Percentiles rank a stretch among this genome's conserved stretches.
Evolutionary conservation across 2,113 vertebrate species (phyloP).

Genomic region (Noctilio leporinus): DNA sequence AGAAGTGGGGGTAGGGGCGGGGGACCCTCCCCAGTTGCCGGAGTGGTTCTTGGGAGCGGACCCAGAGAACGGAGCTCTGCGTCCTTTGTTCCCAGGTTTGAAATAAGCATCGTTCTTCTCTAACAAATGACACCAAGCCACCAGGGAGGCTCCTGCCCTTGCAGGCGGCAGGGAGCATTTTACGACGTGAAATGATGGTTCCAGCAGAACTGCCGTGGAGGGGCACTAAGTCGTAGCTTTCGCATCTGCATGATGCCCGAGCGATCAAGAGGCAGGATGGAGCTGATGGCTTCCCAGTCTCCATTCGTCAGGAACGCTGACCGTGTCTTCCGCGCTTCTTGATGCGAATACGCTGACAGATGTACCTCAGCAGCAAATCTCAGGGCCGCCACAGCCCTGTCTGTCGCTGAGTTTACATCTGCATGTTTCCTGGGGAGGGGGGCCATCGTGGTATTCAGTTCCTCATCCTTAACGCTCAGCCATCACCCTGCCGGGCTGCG

Average conservation of each 20-base stretch:
- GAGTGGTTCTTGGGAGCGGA: not conserved
- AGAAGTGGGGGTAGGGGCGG: not conserved
- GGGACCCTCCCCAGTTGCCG: not conserved
- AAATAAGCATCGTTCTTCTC: slow-evolving; percentile 31
- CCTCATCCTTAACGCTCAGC: not conserved
- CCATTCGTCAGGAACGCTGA: slow-evolving; percentile 22
- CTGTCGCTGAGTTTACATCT: not conserved
- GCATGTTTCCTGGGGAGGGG: not conserved
- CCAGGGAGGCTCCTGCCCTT: not conserved
- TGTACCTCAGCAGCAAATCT: slow-evolving; percentile 21
- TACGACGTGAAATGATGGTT: not conserved
- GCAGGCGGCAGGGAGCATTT: not conserved
- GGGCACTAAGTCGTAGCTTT: too few relatives aligned
- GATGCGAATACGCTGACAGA: slow-evolving; percentile 38
- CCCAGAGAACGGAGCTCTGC: not conserved
- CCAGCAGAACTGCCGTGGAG: too few relatives aligned
- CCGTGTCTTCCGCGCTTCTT: slow-evolving; percentile 11
- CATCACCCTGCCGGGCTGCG: too few relatives aligned
- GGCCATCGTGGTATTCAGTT: not conserved
- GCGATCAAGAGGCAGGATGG: slow-evolving; percentile 42
- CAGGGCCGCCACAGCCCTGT: not conserved
- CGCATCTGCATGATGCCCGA: slow-evolving; percentile 22
- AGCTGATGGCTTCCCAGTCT: slow-evolving; percentile 46
- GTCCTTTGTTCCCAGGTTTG: slow-evolving; percentile 44
- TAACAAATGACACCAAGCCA: slow-evolving; percentile 29